Percentiles rank a stretch among this genome's conserved stretches.
Evolutionary conservation across 2,888 invertebrate species (phyloP).

Genomic region (Trimorus sp.): DNA sequence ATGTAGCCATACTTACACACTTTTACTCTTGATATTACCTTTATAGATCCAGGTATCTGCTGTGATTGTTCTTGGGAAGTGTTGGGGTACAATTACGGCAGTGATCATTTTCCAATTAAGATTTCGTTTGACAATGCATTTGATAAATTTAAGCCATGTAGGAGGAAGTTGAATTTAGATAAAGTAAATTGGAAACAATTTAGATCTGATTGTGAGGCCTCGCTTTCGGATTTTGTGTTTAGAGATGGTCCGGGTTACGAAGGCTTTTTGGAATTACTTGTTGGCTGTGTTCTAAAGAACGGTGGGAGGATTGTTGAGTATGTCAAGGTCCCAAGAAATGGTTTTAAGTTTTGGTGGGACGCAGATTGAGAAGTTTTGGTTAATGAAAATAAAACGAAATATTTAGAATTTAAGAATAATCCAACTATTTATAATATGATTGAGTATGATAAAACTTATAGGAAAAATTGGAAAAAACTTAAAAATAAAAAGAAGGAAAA

Average conservation of each 20-base stretch:
- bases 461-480: background rate
- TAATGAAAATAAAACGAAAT: background rate
- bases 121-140: conserved; percentile 13
- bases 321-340: no score
- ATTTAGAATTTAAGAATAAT: background rate
- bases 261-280: no score
- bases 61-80: conserved; percentile 17
- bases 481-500: conserved; percentile 13
- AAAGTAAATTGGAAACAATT: conserved; percentile 9
- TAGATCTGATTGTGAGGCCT: background rate
- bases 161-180: conserved; percentile 10
- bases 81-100: conserved; percentile 15
- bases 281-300: no score
- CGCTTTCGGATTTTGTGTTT: background rate
- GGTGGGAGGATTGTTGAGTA: no score
- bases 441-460: background rate
- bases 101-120: conserved; percentile 27
- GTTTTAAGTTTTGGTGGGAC: conserved; percentile 7
- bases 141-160: conserved; percentile 10
- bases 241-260: background rate
- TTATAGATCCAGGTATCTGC: background rate
- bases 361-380: background rate
- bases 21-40: conserved; percentile 17
- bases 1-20: no score
- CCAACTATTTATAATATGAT: background rate